These are phyloP conservation scores for Astreopora myriophthalma DNA, from an alignment of 64 coral and sea anemone genomes.

Conservation along the genomic window DNA sequence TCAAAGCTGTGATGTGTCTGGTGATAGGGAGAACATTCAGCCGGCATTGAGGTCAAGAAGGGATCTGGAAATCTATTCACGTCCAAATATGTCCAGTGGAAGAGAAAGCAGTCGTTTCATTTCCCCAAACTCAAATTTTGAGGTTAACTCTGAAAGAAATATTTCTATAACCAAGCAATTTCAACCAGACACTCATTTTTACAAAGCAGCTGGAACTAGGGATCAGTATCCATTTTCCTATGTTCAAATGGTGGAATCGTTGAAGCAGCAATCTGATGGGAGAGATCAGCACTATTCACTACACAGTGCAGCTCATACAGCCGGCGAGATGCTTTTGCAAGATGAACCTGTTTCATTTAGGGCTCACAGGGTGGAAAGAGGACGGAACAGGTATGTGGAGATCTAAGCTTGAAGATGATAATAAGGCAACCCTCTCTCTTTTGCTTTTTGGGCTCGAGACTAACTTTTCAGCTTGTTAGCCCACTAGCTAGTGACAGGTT, in stretches of 20 bases:
- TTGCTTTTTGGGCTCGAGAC: too few relatives aligned
- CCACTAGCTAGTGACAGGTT: too few relatives aligned
- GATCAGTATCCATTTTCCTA: neutral
- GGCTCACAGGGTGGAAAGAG: neutral
- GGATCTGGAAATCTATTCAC: neutral
- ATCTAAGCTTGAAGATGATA: too few relatives aligned
- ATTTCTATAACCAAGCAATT: neutral
- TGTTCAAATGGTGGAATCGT: neutral
- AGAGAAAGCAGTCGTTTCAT: neutral
- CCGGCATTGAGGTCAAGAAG: slow-evolving; percentile 2
- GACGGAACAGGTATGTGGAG: slow-evolving; percentile 2
- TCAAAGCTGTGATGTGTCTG: neutral
- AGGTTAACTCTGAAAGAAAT: neutral
- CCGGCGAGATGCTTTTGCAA: neutral
- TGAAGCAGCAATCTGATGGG: neutral
- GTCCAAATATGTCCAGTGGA: neutral
- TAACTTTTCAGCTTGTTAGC: too few relatives aligned
- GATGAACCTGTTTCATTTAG: neutral
- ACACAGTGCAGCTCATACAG: neutral
- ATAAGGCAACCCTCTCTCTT: too few relatives aligned
- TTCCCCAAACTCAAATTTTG: neutral
- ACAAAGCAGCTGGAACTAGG: neutral
- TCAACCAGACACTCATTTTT: neutral
- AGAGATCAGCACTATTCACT: neutral
- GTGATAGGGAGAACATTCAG: too few relatives aligned